phyloP scores from a whole-genome alignment of 2,797 vertebrate species.

The Falco novaeseelandiae region DNA sequence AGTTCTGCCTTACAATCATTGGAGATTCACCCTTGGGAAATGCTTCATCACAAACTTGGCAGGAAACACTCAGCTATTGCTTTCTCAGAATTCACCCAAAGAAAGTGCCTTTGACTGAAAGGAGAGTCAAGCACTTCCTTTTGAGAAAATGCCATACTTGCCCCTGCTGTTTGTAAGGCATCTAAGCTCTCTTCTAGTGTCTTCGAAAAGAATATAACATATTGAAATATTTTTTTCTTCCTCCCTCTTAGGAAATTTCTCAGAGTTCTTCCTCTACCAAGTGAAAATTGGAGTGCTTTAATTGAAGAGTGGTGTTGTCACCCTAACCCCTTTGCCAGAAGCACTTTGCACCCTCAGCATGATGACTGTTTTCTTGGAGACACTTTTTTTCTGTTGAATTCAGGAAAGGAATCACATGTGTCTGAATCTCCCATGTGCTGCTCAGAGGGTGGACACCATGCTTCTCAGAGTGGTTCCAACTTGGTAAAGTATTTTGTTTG shows the following conservation, averaged over 20 bases:
- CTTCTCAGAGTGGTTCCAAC: slow-evolving; percentile 13
- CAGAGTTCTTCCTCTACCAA: slow-evolving; percentile 91
- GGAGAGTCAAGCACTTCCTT: neutral
- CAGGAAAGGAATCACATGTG: slow-evolving; percentile 68
- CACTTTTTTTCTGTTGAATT: slow-evolving; percentile 86
- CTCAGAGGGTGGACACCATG: neutral
- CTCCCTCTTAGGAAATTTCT: slow-evolving; percentile 80
- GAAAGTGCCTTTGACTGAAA: neutral
- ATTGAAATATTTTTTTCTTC: neutral
- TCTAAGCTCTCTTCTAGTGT: neutral
- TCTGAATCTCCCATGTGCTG: slow-evolving; percentile 50
- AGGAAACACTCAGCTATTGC: neutral
- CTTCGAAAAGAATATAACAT: neutral
- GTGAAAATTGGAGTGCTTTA: slow-evolving; percentile 90
- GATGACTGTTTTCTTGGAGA: slow-evolving; percentile 92
- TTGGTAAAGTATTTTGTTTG: slow-evolving; percentile 59
- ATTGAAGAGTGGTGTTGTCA: slow-evolving; percentile 98
- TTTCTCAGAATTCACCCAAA: slow-evolving; percentile 20
- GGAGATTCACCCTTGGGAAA: slow-evolving; percentile 1
- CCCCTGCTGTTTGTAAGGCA: neutral
- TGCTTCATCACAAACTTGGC: neutral
- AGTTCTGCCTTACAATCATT: neutral
- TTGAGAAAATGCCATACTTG: neutral
- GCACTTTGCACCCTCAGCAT: slow-evolving; percentile 82
- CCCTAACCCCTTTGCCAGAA: slow-evolving; percentile 89